Evolutionary conservation across 2,113 vertebrate species (phyloP).

Genomic region (Cardinalis cardinalis): DNA sequence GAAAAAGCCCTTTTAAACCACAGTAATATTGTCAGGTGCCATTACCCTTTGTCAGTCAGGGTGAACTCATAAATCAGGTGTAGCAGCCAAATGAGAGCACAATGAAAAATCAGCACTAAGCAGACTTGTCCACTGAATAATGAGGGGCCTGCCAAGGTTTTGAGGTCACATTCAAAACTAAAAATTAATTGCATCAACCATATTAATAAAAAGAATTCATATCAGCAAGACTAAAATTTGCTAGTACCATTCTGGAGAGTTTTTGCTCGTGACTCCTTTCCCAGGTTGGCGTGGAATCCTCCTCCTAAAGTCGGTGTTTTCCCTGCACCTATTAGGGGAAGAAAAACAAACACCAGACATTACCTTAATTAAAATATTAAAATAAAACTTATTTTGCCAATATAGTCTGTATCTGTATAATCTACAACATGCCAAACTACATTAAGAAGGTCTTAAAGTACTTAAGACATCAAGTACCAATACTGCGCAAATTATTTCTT

Average conservation of each 20-base stretch:
- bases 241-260: slow-evolving; percentile 88
- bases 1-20: slow-evolving; percentile 31
- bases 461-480: not conserved
- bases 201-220: not conserved
- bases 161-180: slow-evolving; percentile 14
- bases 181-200: not conserved
- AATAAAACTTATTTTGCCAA: not conserved
- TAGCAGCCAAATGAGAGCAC: not conserved
- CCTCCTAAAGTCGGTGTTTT: slow-evolving; percentile 82
- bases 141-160: not conserved
- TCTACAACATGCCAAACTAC: not conserved
- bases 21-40: not conserved
- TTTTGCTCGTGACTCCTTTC: slow-evolving; percentile 89
- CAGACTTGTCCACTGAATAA: not conserved
- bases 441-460: not conserved
- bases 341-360: not conserved
- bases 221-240: not conserved
- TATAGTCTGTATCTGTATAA: not conserved
- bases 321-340: slow-evolving; percentile 66
- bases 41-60: slow-evolving; percentile 24
- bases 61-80: slow-evolving; percentile 20
- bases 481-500: not conserved
- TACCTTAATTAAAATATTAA: not conserved
- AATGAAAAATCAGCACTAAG: not conserved
- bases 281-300: slow-evolving; percentile 80